phyloP scores from a whole-genome alignment of 2,113 vertebrate genomes.

The Tychaedon coryphoeus region DNA sequence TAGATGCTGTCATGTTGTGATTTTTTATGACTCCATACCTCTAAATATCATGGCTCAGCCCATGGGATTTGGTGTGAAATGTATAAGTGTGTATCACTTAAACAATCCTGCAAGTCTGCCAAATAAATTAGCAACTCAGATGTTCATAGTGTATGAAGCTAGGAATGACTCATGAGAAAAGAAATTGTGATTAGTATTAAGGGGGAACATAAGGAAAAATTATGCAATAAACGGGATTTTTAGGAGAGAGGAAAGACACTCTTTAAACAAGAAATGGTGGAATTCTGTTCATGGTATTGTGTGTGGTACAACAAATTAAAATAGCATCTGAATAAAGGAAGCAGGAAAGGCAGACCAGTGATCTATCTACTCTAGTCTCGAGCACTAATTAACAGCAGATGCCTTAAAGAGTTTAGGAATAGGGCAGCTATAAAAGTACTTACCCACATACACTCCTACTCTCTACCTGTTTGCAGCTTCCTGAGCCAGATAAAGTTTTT shows the following conservation, averaged over 20 bases:
- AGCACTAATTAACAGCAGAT: background rate
- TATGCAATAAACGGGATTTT: background rate
- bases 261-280: background rate
- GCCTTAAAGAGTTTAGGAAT: background rate
- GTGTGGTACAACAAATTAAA: background rate
- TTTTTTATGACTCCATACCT: background rate
- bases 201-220: background rate
- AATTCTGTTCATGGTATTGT: background rate
- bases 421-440: background rate
- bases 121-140: background rate
- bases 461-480: background rate
- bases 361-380: background rate
- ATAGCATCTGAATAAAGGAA: background rate
- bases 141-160: background rate
- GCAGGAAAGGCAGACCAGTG: background rate
- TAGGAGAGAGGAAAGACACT: background rate
- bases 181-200: background rate
- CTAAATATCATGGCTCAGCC: background rate
- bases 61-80: background rate
- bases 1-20: background rate
- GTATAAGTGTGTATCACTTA: background rate
- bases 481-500: background rate
- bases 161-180: background rate
- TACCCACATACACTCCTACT: background rate
- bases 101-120: background rate